Evolutionary conservation across 2,888 invertebrate genomes (phyloP).

Genomic region (Rosalia funebris): DNA sequence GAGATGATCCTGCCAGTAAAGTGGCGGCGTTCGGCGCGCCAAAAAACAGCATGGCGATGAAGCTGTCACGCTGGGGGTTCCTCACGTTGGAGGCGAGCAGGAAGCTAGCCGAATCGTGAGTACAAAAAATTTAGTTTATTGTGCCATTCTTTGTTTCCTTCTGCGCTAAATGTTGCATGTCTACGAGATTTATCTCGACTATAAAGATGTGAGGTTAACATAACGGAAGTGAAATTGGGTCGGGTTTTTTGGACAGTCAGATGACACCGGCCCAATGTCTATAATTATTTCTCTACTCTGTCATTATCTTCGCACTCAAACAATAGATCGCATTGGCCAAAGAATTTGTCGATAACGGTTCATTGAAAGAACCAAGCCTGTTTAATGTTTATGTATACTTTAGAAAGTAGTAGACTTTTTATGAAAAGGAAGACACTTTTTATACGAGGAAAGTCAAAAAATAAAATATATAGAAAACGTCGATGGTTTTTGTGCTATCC

Average conservation of each 20-base stretch:
- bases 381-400: no score
- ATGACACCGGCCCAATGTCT: background rate
- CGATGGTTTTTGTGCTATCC: no score
- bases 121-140: conserved; percentile 20
- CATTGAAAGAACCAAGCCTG: no score
- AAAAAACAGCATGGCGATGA: conserved; percentile 68
- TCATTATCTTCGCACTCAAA: background rate
- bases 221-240: conserved; percentile 2
- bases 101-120: conserved; percentile 71
- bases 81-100: conserved; percentile 75
- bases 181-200: background rate
- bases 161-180: background rate
- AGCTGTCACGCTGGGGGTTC: conserved; percentile 73
- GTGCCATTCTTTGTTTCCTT: background rate
- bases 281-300: conserved; percentile 2
- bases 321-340: no score
- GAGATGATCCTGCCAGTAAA: conserved; percentile 74
- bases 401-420: no score
- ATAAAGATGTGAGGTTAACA: background rate
- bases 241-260: background rate
- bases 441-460: no score
- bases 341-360: no score
- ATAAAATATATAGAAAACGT: no score
- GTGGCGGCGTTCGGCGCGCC: conserved; percentile 80
- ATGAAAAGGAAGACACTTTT: no score